Evolutionary conservation across 2,888 invertebrate species (phyloP).

Genomic region (Pristionchus fissidentatus): DNA sequence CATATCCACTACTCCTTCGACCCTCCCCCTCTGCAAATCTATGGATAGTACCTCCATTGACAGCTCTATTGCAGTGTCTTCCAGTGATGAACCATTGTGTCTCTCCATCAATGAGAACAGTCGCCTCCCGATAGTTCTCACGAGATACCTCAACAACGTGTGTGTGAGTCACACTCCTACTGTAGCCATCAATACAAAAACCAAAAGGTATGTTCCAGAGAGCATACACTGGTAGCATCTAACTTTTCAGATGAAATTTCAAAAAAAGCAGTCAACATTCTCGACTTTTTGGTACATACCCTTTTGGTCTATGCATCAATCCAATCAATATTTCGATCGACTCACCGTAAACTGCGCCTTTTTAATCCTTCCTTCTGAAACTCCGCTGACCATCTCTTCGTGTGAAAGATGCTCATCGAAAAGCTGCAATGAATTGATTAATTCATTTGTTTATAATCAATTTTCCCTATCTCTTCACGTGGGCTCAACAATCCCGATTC

Average conservation of each 20-base stretch:
- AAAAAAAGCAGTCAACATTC: too few species aligned
- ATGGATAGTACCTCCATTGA: conserved; percentile 81
- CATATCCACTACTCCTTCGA: neutral
- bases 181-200: neutral
- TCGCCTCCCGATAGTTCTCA: conserved; percentile 94
- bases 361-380: conserved; percentile 86
- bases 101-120: conserved; percentile 85
- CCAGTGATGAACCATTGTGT: conserved; percentile 78
- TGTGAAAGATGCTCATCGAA: conserved; percentile 90
- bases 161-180: neutral
- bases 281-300: too few species aligned
- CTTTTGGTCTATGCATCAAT: neutral
- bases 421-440: conserved; percentile 43
- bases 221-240: too few species aligned
- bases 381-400: conserved; percentile 85
- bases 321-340: conserved; percentile 25
- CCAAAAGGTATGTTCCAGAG: neutral
- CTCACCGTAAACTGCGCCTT: conserved; percentile 86
- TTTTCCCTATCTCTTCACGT: conserved; percentile 46
- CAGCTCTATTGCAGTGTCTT: conserved; percentile 89
- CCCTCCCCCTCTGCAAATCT: neutral
- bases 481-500: too few species aligned
- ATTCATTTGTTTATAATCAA: conserved; percentile 35
- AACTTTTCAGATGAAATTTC: too few species aligned
- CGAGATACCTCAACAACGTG: conserved; percentile 83